Evolutionary conservation across 2,113 vertebrate species (phyloP).

Genomic region (Brachyhypopomus gauderio): DNA sequence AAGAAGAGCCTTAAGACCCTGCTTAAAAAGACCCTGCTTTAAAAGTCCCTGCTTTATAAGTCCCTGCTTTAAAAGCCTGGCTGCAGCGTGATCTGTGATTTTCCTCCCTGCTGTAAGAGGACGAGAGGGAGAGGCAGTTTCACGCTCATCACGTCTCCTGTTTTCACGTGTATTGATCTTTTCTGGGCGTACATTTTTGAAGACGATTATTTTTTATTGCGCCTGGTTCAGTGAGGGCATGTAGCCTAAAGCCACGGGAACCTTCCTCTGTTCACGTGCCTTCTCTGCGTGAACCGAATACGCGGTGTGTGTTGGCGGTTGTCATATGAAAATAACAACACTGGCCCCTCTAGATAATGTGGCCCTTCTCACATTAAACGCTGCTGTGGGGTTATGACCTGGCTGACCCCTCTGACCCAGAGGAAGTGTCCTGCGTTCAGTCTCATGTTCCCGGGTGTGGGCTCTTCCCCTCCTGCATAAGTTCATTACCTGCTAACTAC

Average conservation of each 20-base stretch:
- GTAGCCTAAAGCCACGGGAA: no score
- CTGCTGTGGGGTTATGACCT: background rate
- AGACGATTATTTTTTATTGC: background rate
- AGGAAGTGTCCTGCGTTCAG: background rate
- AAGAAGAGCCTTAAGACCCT: slow-evolving; percentile 19
- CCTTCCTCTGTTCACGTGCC: no score
- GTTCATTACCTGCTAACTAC: slow-evolving; percentile 66
- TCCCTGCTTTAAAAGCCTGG: slow-evolving; percentile 9
- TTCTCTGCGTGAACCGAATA: no score
- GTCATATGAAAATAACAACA: no score
- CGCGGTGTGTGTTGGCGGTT: no score
- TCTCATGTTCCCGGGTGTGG: background rate
- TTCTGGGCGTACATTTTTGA: background rate
- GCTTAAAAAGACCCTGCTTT: slow-evolving; percentile 28
- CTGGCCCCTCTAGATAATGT: background rate
- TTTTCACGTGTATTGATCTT: background rate
- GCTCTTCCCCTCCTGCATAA: background rate
- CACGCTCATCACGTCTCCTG: background rate
- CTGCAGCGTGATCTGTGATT: slow-evolving; percentile 22
- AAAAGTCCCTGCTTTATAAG: no score
- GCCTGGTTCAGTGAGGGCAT: no score
- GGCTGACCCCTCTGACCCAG: background rate
- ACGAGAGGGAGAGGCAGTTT: background rate
- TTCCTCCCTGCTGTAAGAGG: slow-evolving; percentile 30
- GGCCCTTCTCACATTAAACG: background rate